These are phyloP conservation scores for Scaptomyza hsui DNA, from an alignment of 1,140 invertebrate genomes.

Conservation along the genomic window DNA sequence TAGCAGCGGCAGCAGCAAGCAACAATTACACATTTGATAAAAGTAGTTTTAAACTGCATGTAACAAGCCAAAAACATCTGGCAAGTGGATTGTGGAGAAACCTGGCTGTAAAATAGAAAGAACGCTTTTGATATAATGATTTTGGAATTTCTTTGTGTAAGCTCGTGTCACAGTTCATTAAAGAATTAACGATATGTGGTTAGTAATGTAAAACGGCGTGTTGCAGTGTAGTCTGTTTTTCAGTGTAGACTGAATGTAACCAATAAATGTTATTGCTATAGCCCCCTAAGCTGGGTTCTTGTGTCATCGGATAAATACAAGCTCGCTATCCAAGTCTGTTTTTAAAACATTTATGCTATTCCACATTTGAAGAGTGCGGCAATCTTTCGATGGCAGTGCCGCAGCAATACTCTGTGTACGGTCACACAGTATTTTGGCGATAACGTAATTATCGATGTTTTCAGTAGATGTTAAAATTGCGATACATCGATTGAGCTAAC, in stretches of 20 bases:
- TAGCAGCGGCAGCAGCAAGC: constrained; percentile 29
- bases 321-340: too few relatives aligned
- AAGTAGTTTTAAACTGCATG: constrained; percentile 41
- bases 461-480: neutral
- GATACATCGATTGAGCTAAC: neutral
- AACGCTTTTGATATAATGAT: constrained; percentile 27
- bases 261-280: constrained; percentile 31
- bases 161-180: constrained; percentile 32
- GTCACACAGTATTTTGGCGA: neutral
- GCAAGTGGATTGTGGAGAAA: constrained; percentile 20
- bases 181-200: constrained; percentile 44
- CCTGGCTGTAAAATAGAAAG: constrained; percentile 26
- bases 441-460: neutral
- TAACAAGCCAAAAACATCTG: constrained; percentile 1
- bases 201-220: constrained; percentile 16
- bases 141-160: constrained; percentile 30
- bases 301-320: neutral
- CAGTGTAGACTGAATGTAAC: constrained; percentile 25
- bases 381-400: neutral
- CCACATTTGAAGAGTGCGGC: neutral
- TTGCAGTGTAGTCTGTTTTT: constrained; percentile 24
- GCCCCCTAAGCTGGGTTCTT: neutral
- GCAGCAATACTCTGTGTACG: neutral
- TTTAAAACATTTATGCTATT: neutral
- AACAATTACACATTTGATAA: constrained; percentile 26